Base-by-base conservation (phyloP, 2,888 invertebrate genomes). In the Hyalella azteca region DNA sequence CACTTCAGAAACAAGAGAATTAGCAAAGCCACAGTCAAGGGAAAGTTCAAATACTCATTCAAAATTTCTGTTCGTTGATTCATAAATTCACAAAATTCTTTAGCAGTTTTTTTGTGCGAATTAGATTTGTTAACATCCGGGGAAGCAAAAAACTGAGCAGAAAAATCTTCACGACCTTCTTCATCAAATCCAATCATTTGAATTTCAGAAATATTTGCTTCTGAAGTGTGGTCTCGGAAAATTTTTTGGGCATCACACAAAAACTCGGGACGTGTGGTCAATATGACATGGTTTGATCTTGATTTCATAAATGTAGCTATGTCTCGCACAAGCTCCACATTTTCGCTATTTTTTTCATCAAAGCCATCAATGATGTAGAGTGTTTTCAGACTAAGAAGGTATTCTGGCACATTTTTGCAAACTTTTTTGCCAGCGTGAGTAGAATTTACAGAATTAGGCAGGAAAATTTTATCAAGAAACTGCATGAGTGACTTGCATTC, bases 331-430 rank as follows among this genome's bases (percentile, higher is more conserved):
- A 60, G 7, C 26, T 60, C 19, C 36, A 36, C 60, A 60, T 60
- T 36, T 36, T 3, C 60, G 29, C 2, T 3, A 36, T 36, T 60
- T 36, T 19, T 32, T 36, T 60, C 60, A 36, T 60, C 60, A 60
- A 36, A 60, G 36, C 60, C 60, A 60, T 60, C 60, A 60, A 60
- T 36, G 36, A 60, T 60, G 60, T 36, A 60, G 3, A 60, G 36
- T 3, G 36, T 15, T 19, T 60, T 60, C 54, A 54, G 13, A 26
- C 5, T 3, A 54, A 22, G 26, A 54, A 54, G 54, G 13, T 26
- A 54, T n/a, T n/a, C n/a, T n/a, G n/a, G n/a, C 15, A 45, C 15
- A 15, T 45, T 15, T 15, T 60, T 60, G 2, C 3, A 60, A 3
- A 36, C 9, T 36, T 32, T 36, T 60, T 32, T 19, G 3, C 36